phyloP scores from a whole-genome alignment of 64 coral and sea anemone species.

The Montipora efflorescens region DNA sequence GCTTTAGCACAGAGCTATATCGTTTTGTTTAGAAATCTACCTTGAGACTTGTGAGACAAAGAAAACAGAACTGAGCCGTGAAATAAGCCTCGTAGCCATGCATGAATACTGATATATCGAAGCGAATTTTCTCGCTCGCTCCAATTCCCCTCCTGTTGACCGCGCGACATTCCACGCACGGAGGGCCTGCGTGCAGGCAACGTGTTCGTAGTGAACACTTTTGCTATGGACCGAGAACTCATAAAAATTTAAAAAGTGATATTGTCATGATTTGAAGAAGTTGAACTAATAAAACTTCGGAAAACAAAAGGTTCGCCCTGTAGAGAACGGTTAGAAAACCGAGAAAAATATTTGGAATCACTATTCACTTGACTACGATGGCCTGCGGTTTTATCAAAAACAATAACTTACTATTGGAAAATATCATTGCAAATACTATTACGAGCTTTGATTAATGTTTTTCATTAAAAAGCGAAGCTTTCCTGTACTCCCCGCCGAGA shows the following conservation, averaged over 20 bases:
- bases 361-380: background rate
- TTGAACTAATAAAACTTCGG: background rate
- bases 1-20: no score
- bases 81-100: no score
- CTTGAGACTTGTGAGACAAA: no score
- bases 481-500: constrained; percentile 40
- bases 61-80: no score
- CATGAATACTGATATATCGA: no score
- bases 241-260: background rate
- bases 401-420: constrained; percentile 14
- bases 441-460: constrained; percentile 30
- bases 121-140: no score
- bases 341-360: constrained; percentile 24
- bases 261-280: constrained; percentile 10
- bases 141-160: no score
- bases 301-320: background rate
- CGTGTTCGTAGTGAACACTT: no score
- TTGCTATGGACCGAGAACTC: background rate
- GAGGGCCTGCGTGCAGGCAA: no score
- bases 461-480: constrained; percentile 30
- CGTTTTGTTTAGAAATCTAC: no score
- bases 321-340: background rate
- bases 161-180: no score
- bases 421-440: constrained; percentile 34
- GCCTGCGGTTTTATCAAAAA: constrained; percentile 26